These are phyloP conservation scores for Lethrus apterus DNA, from an alignment of 1,140 invertebrate genomes.

Conservation along the genomic window DNA sequence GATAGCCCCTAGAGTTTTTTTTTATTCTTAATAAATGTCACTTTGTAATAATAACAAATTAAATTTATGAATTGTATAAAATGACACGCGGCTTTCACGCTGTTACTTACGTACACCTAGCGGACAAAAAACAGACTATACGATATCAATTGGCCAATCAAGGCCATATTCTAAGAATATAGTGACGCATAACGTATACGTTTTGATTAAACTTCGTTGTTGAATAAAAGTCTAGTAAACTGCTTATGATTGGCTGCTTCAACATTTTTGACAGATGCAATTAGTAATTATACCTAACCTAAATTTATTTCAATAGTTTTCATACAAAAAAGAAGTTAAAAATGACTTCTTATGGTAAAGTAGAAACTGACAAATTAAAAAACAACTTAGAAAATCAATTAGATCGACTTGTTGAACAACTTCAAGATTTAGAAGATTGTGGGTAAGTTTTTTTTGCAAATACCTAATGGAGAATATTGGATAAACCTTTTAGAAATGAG, in stretches of 20 bases:
- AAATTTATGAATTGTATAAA: slow-evolving; percentile 34
- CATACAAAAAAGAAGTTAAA: no score
- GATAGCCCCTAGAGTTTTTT: not conserved
- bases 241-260: no score
- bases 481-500: slow-evolving; percentile 44
- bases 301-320: no score
- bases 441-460: slow-evolving; percentile 45
- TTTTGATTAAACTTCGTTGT: no score
- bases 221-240: no score
- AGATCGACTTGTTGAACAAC: slow-evolving; percentile 62
- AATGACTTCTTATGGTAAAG: slow-evolving; percentile 37
- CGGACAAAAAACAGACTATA: slow-evolving; percentile 25
- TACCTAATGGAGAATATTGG: not conserved
- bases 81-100: slow-evolving; percentile 44
- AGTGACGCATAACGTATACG: no score
- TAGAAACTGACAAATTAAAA: slow-evolving; percentile 49
- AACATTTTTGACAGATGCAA: slow-evolving; percentile 1
- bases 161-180: no score
- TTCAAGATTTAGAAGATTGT: slow-evolving; percentile 66
- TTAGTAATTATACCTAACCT: no score
- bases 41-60: slow-evolving; percentile 23
- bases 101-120: slow-evolving; percentile 34
- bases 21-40: slow-evolving; percentile 28
- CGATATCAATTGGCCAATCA: no score
- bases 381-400: slow-evolving; percentile 67